Evolutionary conservation across 92 coral and sea anemone genomes (phyloP).

Genomic region (Palythoa grandiflora): DNA sequence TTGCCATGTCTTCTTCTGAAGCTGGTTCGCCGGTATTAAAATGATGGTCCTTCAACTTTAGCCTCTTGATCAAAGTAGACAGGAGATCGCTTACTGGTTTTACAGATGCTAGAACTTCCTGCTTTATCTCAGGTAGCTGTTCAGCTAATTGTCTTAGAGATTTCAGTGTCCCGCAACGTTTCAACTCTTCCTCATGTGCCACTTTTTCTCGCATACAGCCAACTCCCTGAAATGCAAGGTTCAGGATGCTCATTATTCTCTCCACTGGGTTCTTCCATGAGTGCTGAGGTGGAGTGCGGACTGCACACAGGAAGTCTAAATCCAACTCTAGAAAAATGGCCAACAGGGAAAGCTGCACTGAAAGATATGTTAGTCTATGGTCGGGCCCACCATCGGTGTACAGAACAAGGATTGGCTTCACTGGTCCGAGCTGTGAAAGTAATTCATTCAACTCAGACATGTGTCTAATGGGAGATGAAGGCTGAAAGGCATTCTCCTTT

Average conservation of each 20-base stretch:
- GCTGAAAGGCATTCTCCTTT: constrained; percentile 20
- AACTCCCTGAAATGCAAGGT: constrained; percentile 53
- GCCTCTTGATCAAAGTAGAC: constrained; percentile 50
- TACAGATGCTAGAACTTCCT: constrained; percentile 44
- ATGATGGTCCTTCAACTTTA: constrained; percentile 44
- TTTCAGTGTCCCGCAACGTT: constrained; percentile 21
- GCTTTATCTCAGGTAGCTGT: constrained; percentile 48
- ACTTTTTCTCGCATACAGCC: constrained; percentile 50
- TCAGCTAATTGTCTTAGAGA: constrained; percentile 36
- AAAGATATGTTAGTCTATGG: constrained; percentile 45
- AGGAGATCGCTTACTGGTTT: constrained; percentile 44
- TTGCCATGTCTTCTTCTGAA: constrained; percentile 41
- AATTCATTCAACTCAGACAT: constrained; percentile 38
- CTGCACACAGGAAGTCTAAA: constrained; percentile 37
- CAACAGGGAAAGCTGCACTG: constrained; percentile 37
- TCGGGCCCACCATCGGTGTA: constrained; percentile 64
- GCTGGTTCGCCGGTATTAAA: constrained; percentile 45
- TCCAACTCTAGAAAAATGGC: constrained; percentile 29
- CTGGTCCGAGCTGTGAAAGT: constrained; percentile 17
- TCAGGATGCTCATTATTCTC: constrained; percentile 59
- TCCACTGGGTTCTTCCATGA: constrained; percentile 64
- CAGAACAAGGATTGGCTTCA: constrained; percentile 27
- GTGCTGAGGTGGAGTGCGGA: constrained; percentile 55
- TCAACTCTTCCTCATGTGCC: constrained; percentile 30
- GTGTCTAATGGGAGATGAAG: constrained; percentile 42